Percentiles rank a stretch among this genome's conserved stretches.
These are phyloP conservation scores for Tupaia tana DNA, from an alignment of 2,113 vertebrate genomes.

Conservation along the genomic window DNA sequence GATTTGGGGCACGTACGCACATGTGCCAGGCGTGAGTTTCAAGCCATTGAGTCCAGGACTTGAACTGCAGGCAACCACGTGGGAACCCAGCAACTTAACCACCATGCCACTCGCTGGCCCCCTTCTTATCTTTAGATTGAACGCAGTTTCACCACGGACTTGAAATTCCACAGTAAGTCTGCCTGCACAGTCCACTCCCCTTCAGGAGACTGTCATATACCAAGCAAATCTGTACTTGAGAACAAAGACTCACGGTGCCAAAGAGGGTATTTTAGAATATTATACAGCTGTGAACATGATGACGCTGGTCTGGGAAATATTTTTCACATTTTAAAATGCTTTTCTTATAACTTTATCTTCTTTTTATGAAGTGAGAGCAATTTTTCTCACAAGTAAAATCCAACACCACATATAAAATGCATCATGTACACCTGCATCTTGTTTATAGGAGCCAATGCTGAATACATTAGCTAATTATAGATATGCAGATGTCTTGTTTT, in stretches of 20 bases:
- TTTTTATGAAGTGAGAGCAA: constrained; percentile 20
- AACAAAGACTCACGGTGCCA: not conserved
- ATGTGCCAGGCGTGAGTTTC: too few species aligned
- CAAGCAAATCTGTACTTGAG: not conserved
- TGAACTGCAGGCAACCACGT: too few species aligned
- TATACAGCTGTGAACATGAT: not conserved
- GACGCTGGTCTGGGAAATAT: not conserved
- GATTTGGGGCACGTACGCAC: too few species aligned
- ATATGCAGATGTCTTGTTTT: constrained; percentile 68
- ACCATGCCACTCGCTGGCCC: too few species aligned
- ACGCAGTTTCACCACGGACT: not conserved
- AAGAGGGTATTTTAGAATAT: not conserved
- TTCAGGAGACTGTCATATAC: not conserved
- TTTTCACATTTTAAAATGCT: not conserved
- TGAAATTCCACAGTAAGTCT: not conserved
- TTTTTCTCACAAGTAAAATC: constrained; percentile 31
- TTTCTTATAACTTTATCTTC: constrained; percentile 37
- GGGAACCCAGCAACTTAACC: too few species aligned
- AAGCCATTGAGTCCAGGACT: too few species aligned
- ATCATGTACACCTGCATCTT: constrained; percentile 69
- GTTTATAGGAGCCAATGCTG: constrained; percentile 60
- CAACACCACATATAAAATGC: not conserved
- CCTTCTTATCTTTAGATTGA: not conserved
- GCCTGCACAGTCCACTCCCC: not conserved
- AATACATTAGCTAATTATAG: constrained; percentile 78